Percentiles rank a stretch among this genome's conserved stretches.
These are phyloP conservation scores for Radopholus similis DNA, from an alignment of 1,140 invertebrate species.

Conservation along the genomic window DNA sequence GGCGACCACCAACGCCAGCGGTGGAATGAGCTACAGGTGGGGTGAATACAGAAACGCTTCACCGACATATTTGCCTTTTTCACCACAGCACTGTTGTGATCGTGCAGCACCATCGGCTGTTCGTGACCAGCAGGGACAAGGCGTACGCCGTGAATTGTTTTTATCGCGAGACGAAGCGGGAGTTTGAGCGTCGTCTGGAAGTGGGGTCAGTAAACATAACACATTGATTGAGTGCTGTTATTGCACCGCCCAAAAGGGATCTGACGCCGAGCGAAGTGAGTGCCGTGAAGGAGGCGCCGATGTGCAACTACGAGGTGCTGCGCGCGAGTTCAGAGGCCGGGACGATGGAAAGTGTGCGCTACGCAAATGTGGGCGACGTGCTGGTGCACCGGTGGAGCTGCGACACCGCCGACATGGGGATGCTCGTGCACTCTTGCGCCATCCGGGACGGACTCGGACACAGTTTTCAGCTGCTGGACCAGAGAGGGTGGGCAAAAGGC, in stretches of 20 bases:
- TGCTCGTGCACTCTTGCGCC: slow-evolving; percentile 45
- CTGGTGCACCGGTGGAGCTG: slow-evolving; percentile 46
- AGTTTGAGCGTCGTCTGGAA: slow-evolving; percentile 34
- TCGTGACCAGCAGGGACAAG: slow-evolving; percentile 40
- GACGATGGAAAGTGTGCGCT: slow-evolving; percentile 35
- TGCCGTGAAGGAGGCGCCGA: slow-evolving; percentile 22
- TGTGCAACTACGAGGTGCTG: slow-evolving; percentile 41
- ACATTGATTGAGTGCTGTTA: slow-evolving; percentile 1
- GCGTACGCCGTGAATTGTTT: slow-evolving; percentile 45
- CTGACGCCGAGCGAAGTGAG: slow-evolving; percentile 18
- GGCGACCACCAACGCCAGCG: too few species aligned
- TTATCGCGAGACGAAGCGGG: slow-evolving; percentile 30
- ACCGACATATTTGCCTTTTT: slow-evolving; percentile 19
- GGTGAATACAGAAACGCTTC: too few species aligned
- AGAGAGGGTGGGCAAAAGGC: slow-evolving; percentile 32
- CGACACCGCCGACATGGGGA: slow-evolving; percentile 31
- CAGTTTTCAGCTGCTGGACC: slow-evolving; percentile 39
- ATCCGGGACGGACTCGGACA: slow-evolving; percentile 47
- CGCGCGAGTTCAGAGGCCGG: slow-evolving; percentile 14
- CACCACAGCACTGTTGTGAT: slow-evolving; percentile 38
- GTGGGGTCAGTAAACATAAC: slow-evolving; percentile 18
- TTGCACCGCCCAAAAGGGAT: slow-evolving; percentile 28
- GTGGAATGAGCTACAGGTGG: too few species aligned
- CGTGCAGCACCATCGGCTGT: slow-evolving; percentile 45
- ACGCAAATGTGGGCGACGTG: slow-evolving; percentile 47